phyloP scores from a whole-genome alignment of 1,140 invertebrate genomes.

The Acromyrmex echinatior region DNA sequence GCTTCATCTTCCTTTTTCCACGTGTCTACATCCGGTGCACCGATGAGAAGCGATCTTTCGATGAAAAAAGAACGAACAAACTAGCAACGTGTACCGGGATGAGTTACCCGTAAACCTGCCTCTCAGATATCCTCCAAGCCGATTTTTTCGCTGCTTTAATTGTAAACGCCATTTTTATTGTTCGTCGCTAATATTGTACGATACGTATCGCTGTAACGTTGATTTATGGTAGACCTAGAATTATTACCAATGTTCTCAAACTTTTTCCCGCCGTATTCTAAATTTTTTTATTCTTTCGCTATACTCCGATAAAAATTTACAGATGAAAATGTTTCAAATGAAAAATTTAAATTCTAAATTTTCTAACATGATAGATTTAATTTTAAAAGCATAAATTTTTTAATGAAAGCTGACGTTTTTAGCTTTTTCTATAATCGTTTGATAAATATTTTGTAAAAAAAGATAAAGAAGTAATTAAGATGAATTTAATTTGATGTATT shows the following conservation, averaged over 20 bases:
- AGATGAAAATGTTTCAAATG: neutral
- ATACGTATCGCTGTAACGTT: slow-evolving; percentile 37
- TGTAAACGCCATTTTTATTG: slow-evolving; percentile 56
- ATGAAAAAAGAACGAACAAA: slow-evolving; percentile 42
- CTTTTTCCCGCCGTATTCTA: neutral
- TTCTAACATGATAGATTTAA: too few species aligned
- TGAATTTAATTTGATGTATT: slow-evolving; percentile 4
- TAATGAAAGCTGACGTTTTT: neutral
- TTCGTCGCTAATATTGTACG: slow-evolving; percentile 44
- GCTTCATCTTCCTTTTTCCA: slow-evolving; percentile 31
- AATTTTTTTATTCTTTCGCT: neutral
- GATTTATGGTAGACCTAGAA: slow-evolving; percentile 43
- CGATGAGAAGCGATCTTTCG: slow-evolving; percentile 38
- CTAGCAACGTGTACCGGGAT: slow-evolving; percentile 38
- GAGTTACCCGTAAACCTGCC: slow-evolving; percentile 48
- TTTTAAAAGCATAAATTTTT: neutral
- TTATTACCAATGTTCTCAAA: neutral
- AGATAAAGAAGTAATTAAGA: neutral
- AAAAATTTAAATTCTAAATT: neutral
- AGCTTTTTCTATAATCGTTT: neutral
- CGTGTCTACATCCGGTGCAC: slow-evolving; percentile 50
- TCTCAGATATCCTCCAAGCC: slow-evolving; percentile 36
- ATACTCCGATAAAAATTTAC: neutral
- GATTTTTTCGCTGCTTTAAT: slow-evolving; percentile 57
- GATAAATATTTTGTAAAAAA: neutral